Percentiles rank a stretch among this genome's conserved stretches.
These are phyloP conservation scores for Bubo scandiacus DNA, from an alignment of 2,113 vertebrate species.

Conservation along the genomic window DNA sequence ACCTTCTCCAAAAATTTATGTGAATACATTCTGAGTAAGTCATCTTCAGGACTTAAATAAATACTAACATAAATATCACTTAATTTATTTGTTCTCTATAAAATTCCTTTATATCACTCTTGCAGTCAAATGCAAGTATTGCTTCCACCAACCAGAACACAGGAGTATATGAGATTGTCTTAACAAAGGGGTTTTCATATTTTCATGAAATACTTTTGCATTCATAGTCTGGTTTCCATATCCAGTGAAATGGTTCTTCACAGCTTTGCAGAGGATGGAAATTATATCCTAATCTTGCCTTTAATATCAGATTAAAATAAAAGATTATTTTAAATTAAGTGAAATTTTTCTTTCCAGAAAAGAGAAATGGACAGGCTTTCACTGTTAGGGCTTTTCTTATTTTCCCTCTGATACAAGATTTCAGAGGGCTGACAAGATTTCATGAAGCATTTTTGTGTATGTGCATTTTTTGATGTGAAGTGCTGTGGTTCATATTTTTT, in stretches of 20 bases:
- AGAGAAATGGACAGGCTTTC: background rate
- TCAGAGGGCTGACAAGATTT: background rate
- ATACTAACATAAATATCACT: slow-evolving; percentile 50
- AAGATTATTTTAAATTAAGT: background rate
- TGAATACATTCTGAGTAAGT: slow-evolving; percentile 54
- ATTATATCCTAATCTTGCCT: background rate
- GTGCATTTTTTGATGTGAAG: background rate
- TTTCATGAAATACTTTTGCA: background rate
- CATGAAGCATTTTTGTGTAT: background rate
- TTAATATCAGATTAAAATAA: background rate
- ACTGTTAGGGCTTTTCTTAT: background rate
- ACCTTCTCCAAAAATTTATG: slow-evolving; percentile 58
- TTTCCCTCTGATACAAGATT: background rate
- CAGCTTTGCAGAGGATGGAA: background rate
- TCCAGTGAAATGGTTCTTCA: background rate
- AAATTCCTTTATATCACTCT: background rate
- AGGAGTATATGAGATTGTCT: background rate
- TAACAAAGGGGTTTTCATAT: background rate
- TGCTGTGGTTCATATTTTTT: background rate
- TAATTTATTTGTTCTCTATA: slow-evolving; percentile 60
- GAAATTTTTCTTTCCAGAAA: background rate
- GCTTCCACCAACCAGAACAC: background rate
- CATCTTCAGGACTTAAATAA: slow-evolving; percentile 49
- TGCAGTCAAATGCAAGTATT: background rate
- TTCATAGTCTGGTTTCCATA: background rate